phyloP scores from a whole-genome alignment of 2,797 vertebrate species.

The Hapalemur alaotrensis region DNA sequence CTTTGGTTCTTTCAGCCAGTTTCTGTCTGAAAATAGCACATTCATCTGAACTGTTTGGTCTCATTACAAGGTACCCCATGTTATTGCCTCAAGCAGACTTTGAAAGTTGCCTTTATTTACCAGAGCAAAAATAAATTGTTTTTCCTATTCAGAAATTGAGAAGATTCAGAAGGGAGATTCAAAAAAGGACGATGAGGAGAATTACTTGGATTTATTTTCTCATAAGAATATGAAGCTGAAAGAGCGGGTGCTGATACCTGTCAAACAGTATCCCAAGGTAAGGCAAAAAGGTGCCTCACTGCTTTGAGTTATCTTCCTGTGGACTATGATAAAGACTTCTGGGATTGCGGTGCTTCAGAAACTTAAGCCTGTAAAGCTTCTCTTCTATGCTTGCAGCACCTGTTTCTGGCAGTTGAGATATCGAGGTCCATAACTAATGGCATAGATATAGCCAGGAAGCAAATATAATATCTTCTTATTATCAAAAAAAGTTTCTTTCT shows the following conservation, averaged over 20 bases:
- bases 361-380: background rate
- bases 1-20: background rate
- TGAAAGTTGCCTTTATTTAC: conserved; percentile 48
- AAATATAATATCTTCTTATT: background rate
- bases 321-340: background rate
- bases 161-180: conserved; percentile 95
- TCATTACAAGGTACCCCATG: background rate
- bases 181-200: conserved; percentile 95
- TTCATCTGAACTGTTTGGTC: background rate
- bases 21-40: conserved; percentile 16
- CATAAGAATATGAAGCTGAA: conserved; percentile 96
- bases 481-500: background rate
- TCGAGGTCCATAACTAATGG: background rate
- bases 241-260: conserved; percentile 96
- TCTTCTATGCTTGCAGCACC: background rate
- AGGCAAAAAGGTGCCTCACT: conserved; percentile 52
- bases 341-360: background rate
- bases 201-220: conserved; percentile 95
- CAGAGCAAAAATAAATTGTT: conserved; percentile 71
- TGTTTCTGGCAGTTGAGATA: conserved; percentile 28
- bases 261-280: conserved; percentile 96
- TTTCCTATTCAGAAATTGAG: conserved; percentile 91
- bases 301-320: background rate
- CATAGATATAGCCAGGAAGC: background rate
- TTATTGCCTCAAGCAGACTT: background rate